These are phyloP conservation scores for Fringilla coelebs DNA, from an alignment of 2,797 vertebrate species.

Conservation along the genomic window DNA sequence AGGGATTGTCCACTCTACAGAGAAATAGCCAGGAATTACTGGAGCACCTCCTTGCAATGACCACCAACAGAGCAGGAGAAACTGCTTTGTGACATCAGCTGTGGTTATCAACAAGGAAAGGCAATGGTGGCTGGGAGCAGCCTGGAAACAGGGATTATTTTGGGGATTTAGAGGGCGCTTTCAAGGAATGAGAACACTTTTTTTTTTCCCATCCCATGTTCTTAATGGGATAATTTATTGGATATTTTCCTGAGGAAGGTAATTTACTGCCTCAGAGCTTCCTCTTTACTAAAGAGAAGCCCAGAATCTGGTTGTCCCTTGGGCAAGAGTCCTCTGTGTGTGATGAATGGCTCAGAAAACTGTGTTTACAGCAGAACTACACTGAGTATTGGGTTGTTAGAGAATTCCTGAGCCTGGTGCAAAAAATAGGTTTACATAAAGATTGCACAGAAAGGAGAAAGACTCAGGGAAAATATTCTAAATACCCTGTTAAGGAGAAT, in stretches of 20 bases:
- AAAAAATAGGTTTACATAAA: background rate
- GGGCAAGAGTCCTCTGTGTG: background rate
- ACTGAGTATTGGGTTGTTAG: background rate
- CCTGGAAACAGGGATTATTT: background rate
- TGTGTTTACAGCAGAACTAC: background rate
- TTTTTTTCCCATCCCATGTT: fast-evolving
- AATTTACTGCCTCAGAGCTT: background rate
- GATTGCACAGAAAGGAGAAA: background rate
- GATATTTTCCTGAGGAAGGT: background rate
- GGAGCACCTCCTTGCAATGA: background rate
- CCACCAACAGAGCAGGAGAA: background rate
- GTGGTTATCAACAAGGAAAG: background rate
- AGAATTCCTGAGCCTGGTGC: background rate
- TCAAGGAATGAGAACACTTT: background rate
- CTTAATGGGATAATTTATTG: background rate
- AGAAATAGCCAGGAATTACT: background rate
- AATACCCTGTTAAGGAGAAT: background rate
- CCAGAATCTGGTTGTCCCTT: background rate
- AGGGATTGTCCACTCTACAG: background rate
- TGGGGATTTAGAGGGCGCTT: background rate
- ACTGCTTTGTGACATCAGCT: background rate
- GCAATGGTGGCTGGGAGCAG: background rate
- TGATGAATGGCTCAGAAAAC: background rate
- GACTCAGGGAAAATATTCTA: background rate
- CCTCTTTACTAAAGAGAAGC: background rate